Conservation (phyloP, 2,113 vertebrate species). For the Todiramphus saurophagus region DNA sequence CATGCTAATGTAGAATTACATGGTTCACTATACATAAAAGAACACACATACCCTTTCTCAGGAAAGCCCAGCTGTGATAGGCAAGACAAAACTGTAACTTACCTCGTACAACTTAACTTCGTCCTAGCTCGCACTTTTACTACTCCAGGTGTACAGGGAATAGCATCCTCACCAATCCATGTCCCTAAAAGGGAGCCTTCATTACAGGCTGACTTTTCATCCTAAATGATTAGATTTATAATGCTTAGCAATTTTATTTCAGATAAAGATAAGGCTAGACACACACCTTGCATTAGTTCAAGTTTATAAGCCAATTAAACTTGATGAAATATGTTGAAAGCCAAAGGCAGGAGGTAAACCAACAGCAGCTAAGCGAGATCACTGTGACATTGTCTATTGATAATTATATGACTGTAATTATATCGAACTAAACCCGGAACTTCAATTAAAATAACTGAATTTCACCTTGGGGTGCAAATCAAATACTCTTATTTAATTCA, state of each 20-base stretch:
- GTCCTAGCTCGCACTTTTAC: conserved; percentile 72
- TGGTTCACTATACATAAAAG: background rate
- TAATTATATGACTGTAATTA: background rate
- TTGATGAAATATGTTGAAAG: background rate
- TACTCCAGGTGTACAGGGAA: conserved; percentile 83
- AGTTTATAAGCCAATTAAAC: background rate
- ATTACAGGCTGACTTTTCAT: conserved; percentile 70
- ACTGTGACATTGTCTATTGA: background rate
- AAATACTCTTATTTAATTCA: background rate
- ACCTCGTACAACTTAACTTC: conserved; percentile 80
- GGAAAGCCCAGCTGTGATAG: background rate
- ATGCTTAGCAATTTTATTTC: conserved; percentile 13
- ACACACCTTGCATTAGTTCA: background rate
- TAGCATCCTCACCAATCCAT: conserved; percentile 88
- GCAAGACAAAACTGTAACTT: background rate
- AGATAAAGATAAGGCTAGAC: background rate
- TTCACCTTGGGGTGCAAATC: background rate
- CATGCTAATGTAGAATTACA: background rate
- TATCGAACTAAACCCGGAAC: background rate
- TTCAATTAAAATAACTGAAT: background rate
- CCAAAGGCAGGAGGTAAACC: background rate
- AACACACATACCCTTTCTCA: background rate
- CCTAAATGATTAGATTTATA: conserved; percentile 68
- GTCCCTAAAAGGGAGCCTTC: conserved; percentile 81
- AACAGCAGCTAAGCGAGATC: background rate